phyloP scores from a whole-genome alignment of 2,113 vertebrate species.

The Halichoerus grypus region DNA sequence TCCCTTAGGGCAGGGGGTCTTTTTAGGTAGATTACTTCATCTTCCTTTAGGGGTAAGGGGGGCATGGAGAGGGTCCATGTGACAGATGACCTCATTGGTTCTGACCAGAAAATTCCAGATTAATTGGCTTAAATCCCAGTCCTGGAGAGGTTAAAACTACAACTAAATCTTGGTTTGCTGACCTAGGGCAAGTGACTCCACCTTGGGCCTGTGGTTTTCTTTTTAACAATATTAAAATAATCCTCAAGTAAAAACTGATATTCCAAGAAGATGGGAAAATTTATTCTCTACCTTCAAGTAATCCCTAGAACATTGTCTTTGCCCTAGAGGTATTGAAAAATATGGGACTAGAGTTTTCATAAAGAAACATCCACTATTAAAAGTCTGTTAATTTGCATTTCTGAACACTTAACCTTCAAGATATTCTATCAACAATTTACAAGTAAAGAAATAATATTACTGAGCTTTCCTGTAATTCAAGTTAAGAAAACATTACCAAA shows the following conservation, averaged over 20 bases:
- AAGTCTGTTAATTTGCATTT: neutral
- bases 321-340: neutral
- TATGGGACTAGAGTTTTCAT: neutral
- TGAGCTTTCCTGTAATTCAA: neutral
- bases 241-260: neutral
- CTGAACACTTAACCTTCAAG: neutral
- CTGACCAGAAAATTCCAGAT: neutral
- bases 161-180: neutral
- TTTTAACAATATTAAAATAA: conserved; percentile 28
- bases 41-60: neutral
- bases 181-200: neutral
- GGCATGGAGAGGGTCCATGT: neutral
- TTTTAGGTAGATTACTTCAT: neutral
- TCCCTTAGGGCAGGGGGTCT: neutral
- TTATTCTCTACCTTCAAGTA: neutral
- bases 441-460: neutral
- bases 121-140: neutral
- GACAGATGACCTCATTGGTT: neutral
- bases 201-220: neutral
- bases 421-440: neutral
- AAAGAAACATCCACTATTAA: neutral
- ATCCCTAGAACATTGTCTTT: neutral
- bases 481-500: neutral
- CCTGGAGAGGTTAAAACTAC: neutral
- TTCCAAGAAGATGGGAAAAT: neutral